Base-by-base conservation (phyloP, 2,797 vertebrate genomes). In the Muscicapa striata region DNA sequence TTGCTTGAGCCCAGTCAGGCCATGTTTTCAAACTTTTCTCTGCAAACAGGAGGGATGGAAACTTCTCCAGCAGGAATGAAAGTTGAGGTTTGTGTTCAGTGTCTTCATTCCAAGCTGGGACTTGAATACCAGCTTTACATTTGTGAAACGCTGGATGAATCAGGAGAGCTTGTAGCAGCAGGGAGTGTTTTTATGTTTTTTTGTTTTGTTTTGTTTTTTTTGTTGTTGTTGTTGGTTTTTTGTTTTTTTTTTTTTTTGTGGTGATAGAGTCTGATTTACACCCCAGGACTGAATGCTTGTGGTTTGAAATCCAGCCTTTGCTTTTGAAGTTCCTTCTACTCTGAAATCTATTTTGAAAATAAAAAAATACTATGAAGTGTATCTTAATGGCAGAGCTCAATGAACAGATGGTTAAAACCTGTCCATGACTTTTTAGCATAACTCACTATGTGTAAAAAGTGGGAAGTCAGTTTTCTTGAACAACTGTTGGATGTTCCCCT, bases 1-100 rank as follows among this genome's bases (percentile, higher is more conserved):
- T 62, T 78, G 69, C 69, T 91, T 3, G 6, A 96, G 82, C 67
- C 59, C 84, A 84, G 73, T 92, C 82, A 89, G 84, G 84, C 91
- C 84, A 79, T 92, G 87, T 88, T 95, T 96, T 93, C 89, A 95
- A 91, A 94, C 69, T 86, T 93, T 95, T 54, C 66, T 92, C 66
- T 81, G 55, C 76, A 96, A 92, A 87, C 62, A 82, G 52, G 70
- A 93, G 84, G 66, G 29, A 89, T 72, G 73, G 92, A 96, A 93
- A 96, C 63, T 92, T 94, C 82, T 89, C 11, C 55, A 93, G 40
- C 34, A 95, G 92, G 84, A 95, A 94, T 86, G 87, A 94, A 86
- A 73, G 54, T 43, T 92, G 82, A 93, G 66, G 79, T 86, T 95
- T 93, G 48, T 75, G 52, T 89, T 94, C 79, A 13, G 51, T n/a